Evolutionary conservation across 2,113 vertebrate species (phyloP), one percentile per base, ranked within the genome.

Genomic region (Tetraodon nigroviridis): DNA sequence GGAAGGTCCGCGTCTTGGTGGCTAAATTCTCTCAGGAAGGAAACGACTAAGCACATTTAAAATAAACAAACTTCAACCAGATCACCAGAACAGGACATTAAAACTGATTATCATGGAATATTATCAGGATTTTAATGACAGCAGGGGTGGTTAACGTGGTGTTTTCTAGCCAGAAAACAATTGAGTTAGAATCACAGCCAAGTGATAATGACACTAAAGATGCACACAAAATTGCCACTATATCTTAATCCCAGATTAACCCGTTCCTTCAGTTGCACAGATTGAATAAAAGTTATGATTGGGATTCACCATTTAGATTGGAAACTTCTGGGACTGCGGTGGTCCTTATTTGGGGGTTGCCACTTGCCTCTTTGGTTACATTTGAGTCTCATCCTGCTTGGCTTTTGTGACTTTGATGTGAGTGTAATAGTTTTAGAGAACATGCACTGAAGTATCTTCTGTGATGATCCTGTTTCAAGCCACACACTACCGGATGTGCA

Each of bases 371-470:
- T 81, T 85, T 72, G 89, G 71, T 91, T 67, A 67, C 58, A 56
- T 71, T 90, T 90, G 89, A 91, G 92, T 93, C 91, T 58, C 64
- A 32, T 55, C 18, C 49, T 77, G 91, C 92, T 91, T 92, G 92
- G 87, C 89, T 88, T 81, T 89, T 87, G 66, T 74, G 76, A 37
- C 32, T 11, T 45, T 40, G 57, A 51, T 55, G 67, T 58, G 29
- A 51, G 47, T 37, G 50, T 51, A 47, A 32, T 62, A 73, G 51
- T 46, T 68, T 66, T 72, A 51, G 77, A 76, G 73, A 68, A 67
- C 22, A 53, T 92, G 90, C 88, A 93, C 92, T 92, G 89, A 66
- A 89, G 90, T 66, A 75, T 57, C 55, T 18, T 67, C 62, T 24
- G 56, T 52, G 59, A 42, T 51, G 13, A 42, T 17, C 11, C 11